phyloP scores from a whole-genome alignment of 2,797 vertebrate species.

The Chaetophractus vellerosus region DNA sequence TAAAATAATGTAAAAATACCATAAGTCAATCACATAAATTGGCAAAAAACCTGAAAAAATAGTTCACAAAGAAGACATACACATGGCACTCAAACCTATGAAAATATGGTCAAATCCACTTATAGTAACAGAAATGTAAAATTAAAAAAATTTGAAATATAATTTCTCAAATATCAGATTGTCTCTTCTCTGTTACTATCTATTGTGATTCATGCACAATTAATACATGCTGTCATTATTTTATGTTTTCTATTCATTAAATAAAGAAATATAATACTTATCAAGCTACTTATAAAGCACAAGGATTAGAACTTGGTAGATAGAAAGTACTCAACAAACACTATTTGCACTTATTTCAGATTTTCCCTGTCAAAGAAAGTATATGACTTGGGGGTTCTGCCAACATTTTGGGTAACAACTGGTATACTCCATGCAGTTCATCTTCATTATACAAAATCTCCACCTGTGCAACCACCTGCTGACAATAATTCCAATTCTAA shows the following conservation, averaged over 20 bases:
- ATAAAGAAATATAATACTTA: constrained; percentile 5
- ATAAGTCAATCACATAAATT: constrained; percentile 39
- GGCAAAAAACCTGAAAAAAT: constrained; percentile 6
- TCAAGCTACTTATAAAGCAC: no score
- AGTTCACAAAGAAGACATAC: constrained; percentile 8
- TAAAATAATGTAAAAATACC: constrained; percentile 22
- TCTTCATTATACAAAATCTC: background rate
- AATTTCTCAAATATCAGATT: background rate
- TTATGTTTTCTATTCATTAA: constrained; percentile 43
- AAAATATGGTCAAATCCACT: constrained; percentile 40
- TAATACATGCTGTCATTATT: constrained; percentile 45
- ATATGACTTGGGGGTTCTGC: background rate
- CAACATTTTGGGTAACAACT: constrained; percentile 43
- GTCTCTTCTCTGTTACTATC: constrained; percentile 47
- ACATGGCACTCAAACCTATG: constrained; percentile 17
- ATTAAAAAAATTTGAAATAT: constrained; percentile 32
- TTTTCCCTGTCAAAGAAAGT: constrained; percentile 42
- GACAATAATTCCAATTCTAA: constrained; percentile 49
- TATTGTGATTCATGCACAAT: background rate
- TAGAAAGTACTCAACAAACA: constrained; percentile 16
- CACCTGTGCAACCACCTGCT: background rate
- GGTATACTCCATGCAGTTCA: background rate
- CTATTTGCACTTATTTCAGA: constrained; percentile 8
- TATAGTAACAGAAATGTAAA: constrained; percentile 55
- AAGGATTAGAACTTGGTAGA: background rate